Evolutionary conservation across 2,113 vertebrate species (phyloP), one percentile per base, ranked within the genome.

Genomic region (Halcyon senegalensis): DNA sequence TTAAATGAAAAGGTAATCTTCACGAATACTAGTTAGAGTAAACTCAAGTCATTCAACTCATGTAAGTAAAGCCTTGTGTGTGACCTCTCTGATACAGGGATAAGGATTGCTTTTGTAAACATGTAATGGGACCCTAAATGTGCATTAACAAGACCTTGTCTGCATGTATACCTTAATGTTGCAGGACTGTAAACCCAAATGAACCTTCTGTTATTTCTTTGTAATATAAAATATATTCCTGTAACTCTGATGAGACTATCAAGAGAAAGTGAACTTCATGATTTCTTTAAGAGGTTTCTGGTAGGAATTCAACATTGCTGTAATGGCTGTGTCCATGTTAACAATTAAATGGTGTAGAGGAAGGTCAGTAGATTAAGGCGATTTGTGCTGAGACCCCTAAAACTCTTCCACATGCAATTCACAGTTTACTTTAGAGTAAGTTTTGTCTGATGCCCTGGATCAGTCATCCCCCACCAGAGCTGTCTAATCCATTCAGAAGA

Each of bases 381-480:
- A 8, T 58, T 92, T 83, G 10, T 80, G 27, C 30, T 8, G 25
- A 53, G 37, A 56, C 2, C 27, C 21, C 16, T 56, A 16, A 66
- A 80, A 39, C 9, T 56, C 6, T 14, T 95, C 11, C 13, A 28
- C 0, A 0, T 51, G 9, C 18, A 43, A 2, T 68, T 72, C 19
- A 43, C 37, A 73, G 16, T 73, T 79, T n/a, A 16, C 3, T 72
- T 63, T 20, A 53, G 13, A 77, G n/a, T 25, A 39, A 78, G 6
- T 69, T 69, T 56, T 68, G 5, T 39, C 11, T 68, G 17, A 0
- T 60, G 64, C 13, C 10, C 33, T 59, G 28, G 16, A 11, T 53
- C 13, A 75, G 46, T 14, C 16, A 27, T 35, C 5, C 4, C 24
- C 11, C n/a, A 37, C 25, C 10, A 21, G 39, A 60, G 46, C 35